Percentiles rank a stretch among this genome's conserved stretches.
Evolutionary conservation across 2,797 vertebrate genomes (phyloP).

Genomic region (Mycteria americana): DNA sequence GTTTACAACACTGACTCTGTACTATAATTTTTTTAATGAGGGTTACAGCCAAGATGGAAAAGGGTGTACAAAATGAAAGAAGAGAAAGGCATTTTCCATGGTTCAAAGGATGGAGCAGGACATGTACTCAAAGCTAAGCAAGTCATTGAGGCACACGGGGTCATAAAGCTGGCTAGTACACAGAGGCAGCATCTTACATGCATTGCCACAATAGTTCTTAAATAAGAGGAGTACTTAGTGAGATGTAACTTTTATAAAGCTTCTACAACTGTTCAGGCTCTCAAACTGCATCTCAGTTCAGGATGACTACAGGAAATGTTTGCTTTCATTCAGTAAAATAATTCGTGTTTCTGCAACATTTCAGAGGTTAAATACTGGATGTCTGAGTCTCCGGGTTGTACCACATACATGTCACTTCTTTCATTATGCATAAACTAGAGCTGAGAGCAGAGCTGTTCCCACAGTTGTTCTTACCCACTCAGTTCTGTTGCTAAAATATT

Average conservation of each 20-base stretch:
- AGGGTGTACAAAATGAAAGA: neutral
- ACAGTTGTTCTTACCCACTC: constrained; percentile 72
- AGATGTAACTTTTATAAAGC: neutral
- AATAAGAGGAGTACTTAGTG: neutral
- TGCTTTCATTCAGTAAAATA: constrained; percentile 17
- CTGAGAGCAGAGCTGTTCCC: constrained; percentile 63
- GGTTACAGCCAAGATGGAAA: neutral
- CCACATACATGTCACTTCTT: constrained; percentile 64
- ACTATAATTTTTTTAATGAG: neutral
- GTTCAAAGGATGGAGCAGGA: neutral
- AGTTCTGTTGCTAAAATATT: constrained; percentile 73
- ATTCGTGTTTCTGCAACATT: constrained; percentile 23
- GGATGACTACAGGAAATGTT: neutral
- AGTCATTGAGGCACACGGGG: neutral
- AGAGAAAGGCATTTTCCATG: neutral
- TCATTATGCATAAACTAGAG: constrained; percentile 66
- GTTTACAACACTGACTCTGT: neutral
- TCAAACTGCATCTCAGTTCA: neutral
- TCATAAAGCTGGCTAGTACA: neutral
- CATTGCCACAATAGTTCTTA: neutral
- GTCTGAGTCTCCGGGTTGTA: constrained; percentile 48
- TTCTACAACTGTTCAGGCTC: neutral
- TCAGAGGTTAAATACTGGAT: constrained; percentile 57
- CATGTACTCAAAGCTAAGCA: neutral
- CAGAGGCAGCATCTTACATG: neutral